Evolutionary conservation across 2,113 vertebrate genomes (phyloP), one percentile per base, ranked within the genome.

Genomic region (Telmatochromis brachygnathus): DNA sequence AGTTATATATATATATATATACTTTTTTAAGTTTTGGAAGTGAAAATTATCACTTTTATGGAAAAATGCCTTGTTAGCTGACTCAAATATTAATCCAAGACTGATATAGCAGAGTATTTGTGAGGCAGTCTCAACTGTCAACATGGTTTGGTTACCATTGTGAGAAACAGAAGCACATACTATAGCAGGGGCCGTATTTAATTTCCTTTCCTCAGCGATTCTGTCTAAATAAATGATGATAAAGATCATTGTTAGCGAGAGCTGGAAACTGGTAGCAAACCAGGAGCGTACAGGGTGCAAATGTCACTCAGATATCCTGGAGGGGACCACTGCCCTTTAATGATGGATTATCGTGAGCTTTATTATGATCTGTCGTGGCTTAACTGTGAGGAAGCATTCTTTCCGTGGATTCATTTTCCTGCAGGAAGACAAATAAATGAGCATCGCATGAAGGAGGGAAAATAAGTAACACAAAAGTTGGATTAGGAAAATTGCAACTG

Each of bases 261-360:
- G 84, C 81, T 85, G 62, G 82, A 87, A 70, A 84, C 51, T 88
- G 47, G 79, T 87, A 82, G 83, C 68, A 55, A 85, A 87, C 49
- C 28, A 9, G 88, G 70, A 87, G 87, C 82, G 54, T 80, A 87
- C 60, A 86, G 84, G 80, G 85, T 13, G 47, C 75, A 84, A 89
- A 91, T 87, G 90, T 89, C 87, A 84, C 60, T 68, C 79, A 42
- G 84, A 91, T 88, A 54, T 73, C 92, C 89, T 54, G 42, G 82
- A 17, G 88, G 86, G 80, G 5, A 35, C 45, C 39, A 2, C 77
- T 81, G 84, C 9, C 87, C 83, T 93, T 88, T 92, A 62, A 42
- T 79, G 82, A 86, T 8, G 60, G 65, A 79, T 91, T 68, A 92
- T 17, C 12, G 8, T 12, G 12, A 55, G 80, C 49, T 84, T 56